Conservation (phyloP, 2,113 vertebrate genomes). For the Lagopus muta region DNA sequence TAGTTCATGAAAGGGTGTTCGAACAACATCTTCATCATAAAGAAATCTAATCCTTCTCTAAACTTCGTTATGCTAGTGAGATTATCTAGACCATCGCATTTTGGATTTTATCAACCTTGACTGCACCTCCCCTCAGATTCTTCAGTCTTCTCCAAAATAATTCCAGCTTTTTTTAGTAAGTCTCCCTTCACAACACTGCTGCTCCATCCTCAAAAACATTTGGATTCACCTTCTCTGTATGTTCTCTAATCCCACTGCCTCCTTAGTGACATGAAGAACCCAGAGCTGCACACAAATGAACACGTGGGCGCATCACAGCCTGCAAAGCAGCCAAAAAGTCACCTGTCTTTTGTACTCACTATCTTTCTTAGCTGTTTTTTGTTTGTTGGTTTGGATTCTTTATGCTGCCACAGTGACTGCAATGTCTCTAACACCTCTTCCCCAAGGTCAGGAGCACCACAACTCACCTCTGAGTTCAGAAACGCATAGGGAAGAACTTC, state of each 20-base stretch:
- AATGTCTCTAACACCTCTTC: neutral
- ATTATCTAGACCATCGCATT: neutral
- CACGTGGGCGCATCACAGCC: neutral
- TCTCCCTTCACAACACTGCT: neutral
- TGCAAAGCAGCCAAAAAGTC: neutral
- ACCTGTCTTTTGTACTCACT: neutral
- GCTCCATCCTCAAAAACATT: neutral
- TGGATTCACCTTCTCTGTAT: neutral
- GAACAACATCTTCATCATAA: neutral
- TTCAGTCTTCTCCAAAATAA: neutral
- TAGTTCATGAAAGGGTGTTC: neutral
- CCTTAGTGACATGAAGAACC: neutral
- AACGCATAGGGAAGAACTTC: neutral
- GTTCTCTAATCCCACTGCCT: neutral
- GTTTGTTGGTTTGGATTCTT: neutral
- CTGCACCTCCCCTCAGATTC: neutral
- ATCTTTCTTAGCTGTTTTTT: neutral
- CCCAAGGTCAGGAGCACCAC: neutral
- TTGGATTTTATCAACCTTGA: neutral
- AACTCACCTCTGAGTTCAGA: neutral
- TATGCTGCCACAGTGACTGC: neutral
- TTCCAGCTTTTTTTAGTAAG: neutral
- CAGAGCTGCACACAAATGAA: neutral
- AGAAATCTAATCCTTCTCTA: neutral
- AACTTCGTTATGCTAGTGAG: neutral